These are phyloP conservation scores for Parotia lawesii DNA, from an alignment of 2,113 vertebrate species.

Conservation along the genomic window DNA sequence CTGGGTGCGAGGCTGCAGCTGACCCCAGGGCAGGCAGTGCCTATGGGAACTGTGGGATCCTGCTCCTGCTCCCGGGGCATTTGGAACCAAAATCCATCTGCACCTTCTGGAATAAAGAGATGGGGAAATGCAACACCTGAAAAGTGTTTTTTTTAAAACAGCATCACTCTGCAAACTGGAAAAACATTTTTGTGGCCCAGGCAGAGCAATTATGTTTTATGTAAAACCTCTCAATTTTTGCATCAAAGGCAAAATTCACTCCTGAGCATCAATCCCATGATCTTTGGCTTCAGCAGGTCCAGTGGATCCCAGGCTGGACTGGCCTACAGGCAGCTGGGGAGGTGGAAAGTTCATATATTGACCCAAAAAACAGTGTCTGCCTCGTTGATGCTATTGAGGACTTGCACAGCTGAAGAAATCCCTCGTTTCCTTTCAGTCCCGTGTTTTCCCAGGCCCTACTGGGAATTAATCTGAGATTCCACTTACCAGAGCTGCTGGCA, in stretches of 20 bases:
- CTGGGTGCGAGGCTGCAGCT: background rate
- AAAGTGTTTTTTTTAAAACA: background rate
- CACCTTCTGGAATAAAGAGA: background rate
- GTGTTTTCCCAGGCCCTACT: background rate
- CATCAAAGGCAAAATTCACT: background rate
- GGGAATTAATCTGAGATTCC: background rate
- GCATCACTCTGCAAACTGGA: background rate
- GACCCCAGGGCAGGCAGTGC: background rate
- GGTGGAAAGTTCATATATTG: accelerated
- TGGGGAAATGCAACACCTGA: background rate
- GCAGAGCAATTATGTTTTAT: background rate
- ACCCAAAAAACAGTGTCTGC: background rate
- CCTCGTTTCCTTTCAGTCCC: background rate
- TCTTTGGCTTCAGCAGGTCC: background rate
- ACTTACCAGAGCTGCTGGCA: background rate
- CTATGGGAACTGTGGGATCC: background rate
- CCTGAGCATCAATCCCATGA: background rate
- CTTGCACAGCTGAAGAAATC: background rate
- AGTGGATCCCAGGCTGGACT: background rate
- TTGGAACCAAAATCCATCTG: background rate
- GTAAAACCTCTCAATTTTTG: background rate
- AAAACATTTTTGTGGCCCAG: accelerated
- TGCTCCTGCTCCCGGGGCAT: background rate
- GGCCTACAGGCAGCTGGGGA: background rate
- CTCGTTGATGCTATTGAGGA: accelerated